phyloP scores from a whole-genome alignment of 2,113 vertebrate species.

The Scortum barcoo region DNA sequence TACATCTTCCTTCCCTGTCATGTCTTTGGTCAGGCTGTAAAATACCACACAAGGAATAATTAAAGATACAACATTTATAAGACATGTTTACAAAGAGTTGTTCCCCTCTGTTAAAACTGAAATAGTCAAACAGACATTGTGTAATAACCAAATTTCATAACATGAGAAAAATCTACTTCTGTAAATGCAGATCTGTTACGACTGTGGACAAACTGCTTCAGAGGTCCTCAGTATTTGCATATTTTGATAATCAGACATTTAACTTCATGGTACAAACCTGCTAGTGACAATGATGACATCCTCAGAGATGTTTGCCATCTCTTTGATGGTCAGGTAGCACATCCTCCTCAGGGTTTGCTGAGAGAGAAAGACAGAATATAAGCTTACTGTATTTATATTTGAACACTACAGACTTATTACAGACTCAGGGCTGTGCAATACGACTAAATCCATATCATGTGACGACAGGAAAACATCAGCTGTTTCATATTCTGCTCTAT shows the following conservation, averaged over 20 bases:
- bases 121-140: not conserved
- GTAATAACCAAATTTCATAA: not conserved
- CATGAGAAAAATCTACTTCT: not conserved
- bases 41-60: conserved; percentile 4
- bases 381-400: not conserved
- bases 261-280: conserved; percentile 85
- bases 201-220: not conserved
- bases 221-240: not conserved
- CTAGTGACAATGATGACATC: conserved; percentile 99
- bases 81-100: not conserved
- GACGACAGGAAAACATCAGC: too few species aligned
- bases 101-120: not conserved
- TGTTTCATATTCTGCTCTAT: too few species aligned
- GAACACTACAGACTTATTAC: not conserved
- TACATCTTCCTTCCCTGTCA: conserved; percentile 98
- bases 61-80: not conserved
- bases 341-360: conserved; percentile 98
- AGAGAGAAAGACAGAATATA: not conserved
- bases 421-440: too few species aligned
- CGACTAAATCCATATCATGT: too few species aligned
- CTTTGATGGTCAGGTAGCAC: conserved; percentile 99
- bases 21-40: conserved; percentile 95
- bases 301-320: conserved; percentile 99
- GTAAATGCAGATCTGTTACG: not conserved
- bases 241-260: too few species aligned